Percentiles rank a stretch among this genome's conserved stretches.
phyloP scores from a whole-genome alignment of 1,140 invertebrate genomes.

The Bursaphelenchus mucronatus region DNA sequence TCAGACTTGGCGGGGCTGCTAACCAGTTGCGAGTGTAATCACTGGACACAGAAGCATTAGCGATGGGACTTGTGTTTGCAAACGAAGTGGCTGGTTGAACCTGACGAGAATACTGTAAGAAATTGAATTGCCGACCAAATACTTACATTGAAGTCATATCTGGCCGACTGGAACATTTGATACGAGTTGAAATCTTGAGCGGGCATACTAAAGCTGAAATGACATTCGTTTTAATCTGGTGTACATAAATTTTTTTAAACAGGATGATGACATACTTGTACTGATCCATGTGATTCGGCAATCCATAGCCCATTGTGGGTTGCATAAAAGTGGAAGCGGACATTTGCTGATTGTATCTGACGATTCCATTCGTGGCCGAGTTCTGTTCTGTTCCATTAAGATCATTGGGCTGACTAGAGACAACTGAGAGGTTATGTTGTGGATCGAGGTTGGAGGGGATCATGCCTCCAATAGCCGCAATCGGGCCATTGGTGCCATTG shows the following conservation, averaged over 20 bases:
- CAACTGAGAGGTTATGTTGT: conserved; percentile 16
- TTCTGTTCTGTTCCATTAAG: conserved; percentile 13
- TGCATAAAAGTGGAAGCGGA: conserved; percentile 37
- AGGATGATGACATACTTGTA: conserved; percentile 32
- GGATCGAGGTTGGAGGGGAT: conserved; percentile 15
- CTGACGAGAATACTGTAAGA: conserved; percentile 12
- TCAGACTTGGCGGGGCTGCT: neutral
- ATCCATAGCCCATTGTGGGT: conserved; percentile 42
- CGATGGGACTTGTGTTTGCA: conserved; percentile 25
- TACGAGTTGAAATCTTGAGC: conserved; percentile 22
- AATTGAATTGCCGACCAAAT: neutral
- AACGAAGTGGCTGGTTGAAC: conserved; percentile 22
- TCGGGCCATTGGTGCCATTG: conserved; percentile 28
- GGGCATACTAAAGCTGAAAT: conserved; percentile 20
- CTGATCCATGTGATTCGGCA: conserved; percentile 43
- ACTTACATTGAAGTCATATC: conserved; percentile 20
- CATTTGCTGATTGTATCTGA: conserved; percentile 29
- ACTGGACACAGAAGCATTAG: conserved; percentile 20
- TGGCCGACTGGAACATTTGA: conserved; percentile 15
- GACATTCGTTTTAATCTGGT: conserved; percentile 1
- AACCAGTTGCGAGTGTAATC: conserved; percentile 3
- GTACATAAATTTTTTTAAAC: neutral
- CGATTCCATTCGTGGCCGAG: conserved; percentile 29
- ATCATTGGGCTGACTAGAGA: conserved; percentile 22
- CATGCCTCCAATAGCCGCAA: conserved; percentile 22